Evolutionary conservation across 1,140 invertebrate species (phyloP).

Genomic region (Zaprionus gabonicus): DNA sequence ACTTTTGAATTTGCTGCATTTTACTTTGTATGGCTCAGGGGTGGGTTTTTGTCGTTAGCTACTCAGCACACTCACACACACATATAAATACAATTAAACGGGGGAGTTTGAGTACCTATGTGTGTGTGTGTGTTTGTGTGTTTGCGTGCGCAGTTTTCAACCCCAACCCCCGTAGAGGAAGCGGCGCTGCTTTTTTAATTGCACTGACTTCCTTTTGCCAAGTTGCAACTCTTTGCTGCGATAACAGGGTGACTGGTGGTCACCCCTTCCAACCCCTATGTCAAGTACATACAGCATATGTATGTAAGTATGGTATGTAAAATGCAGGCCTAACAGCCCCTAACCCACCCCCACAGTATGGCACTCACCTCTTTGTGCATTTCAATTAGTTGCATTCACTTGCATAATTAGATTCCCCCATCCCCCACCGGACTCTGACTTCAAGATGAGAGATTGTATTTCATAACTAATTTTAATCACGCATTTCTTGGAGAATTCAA

Average conservation of each 20-base stretch:
- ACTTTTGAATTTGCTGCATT: slow-evolving; percentile 83
- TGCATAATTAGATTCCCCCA: slow-evolving; percentile 69
- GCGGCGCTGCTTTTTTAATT: slow-evolving; percentile 77
- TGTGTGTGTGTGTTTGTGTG: slow-evolving; percentile 31
- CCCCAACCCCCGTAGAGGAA: slow-evolving; percentile 62
- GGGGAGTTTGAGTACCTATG: slow-evolving; percentile 34
- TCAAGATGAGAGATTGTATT: slow-evolving; percentile 30
- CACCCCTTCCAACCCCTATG: slow-evolving; percentile 29
- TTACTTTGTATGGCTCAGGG: slow-evolving; percentile 66
- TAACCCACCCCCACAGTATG: slow-evolving; percentile 1
- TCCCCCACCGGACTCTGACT: not conserved
- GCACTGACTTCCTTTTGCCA: slow-evolving; percentile 77
- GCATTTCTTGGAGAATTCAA: slow-evolving; percentile 58
- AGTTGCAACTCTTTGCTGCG: slow-evolving; percentile 69
- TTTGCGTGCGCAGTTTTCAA: slow-evolving; percentile 68
- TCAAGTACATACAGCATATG: slow-evolving; percentile 30
- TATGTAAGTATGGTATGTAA: slow-evolving; percentile 4
- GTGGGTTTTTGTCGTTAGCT: slow-evolving; percentile 72
- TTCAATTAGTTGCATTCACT: slow-evolving; percentile 78
- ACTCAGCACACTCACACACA: slow-evolving; percentile 65
- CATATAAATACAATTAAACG: slow-evolving; percentile 55
- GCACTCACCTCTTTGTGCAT: slow-evolving; percentile 57
- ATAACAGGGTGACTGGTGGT: slow-evolving; percentile 41
- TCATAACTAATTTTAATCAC: slow-evolving; percentile 48
- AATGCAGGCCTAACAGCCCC: slow-evolving; percentile 9